phyloP scores from a whole-genome alignment of 37 sponge, comb jelly and placozoan species.

The Mnemiopsis leidyi region DNA sequence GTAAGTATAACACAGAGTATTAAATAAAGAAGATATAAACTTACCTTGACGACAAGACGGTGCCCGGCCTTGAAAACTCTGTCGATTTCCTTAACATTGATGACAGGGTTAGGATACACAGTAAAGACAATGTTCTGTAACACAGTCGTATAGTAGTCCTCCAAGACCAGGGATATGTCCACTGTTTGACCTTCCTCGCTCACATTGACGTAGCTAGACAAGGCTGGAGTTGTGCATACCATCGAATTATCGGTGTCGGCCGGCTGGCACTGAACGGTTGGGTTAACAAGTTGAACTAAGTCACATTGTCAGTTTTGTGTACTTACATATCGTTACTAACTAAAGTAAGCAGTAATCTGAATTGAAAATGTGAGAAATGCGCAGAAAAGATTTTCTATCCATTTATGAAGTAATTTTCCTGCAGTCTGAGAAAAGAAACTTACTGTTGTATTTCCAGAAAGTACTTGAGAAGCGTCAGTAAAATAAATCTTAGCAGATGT shows the following conservation, averaged over 20 bases:
- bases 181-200: not conserved
- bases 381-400: too few species aligned
- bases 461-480: not conserved
- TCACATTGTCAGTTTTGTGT: too few species aligned
- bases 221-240: not conserved
- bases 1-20: not conserved
- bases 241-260: not conserved
- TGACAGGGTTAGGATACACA: slow-evolving; percentile 49
- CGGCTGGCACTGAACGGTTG: slow-evolving; percentile 20
- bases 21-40: not conserved
- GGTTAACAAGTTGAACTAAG: too few species aligned
- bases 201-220: not conserved
- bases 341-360: too few species aligned
- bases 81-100: not conserved
- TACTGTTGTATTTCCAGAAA: not conserved
- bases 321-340: too few species aligned
- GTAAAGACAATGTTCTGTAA: not conserved
- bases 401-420: too few species aligned
- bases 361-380: too few species aligned
- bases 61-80: not conserved
- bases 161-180: not conserved
- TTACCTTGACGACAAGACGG: not conserved
- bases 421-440: too few species aligned
- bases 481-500: slow-evolving; percentile 45
- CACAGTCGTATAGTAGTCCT: not conserved